Conservation (phyloP, 2,113 vertebrate genomes). For the Notarius quadriscutis region DNA sequence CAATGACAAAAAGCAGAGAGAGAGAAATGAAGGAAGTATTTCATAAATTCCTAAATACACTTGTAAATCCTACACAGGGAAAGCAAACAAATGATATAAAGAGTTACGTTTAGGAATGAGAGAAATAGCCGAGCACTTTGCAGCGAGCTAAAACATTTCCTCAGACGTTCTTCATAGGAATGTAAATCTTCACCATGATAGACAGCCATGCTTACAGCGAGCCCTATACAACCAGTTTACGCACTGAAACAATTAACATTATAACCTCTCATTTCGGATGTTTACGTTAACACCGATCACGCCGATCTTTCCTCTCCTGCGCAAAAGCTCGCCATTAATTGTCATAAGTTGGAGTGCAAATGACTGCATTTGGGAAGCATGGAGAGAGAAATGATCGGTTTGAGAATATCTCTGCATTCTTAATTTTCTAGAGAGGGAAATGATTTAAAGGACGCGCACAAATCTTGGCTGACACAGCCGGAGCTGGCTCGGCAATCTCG, state of each 20-base stretch:
- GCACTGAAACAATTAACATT: slow-evolving; percentile 67
- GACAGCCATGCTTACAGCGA: slow-evolving; percentile 35
- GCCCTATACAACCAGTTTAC: slow-evolving; percentile 50
- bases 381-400: slow-evolving; percentile 64
- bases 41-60: neutral
- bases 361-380: slow-evolving; percentile 59
- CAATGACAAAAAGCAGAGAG: neutral
- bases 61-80: slow-evolving; percentile 19
- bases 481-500: slow-evolving; percentile 60
- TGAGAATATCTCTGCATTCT: slow-evolving; percentile 74
- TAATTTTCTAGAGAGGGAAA: slow-evolving; percentile 80
- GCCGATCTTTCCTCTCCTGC: slow-evolving; percentile 62
- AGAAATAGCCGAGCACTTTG: neutral
- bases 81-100: neutral
- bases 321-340: slow-evolving; percentile 62
- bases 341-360: slow-evolving; percentile 67
- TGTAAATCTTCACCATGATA: slow-evolving; percentile 59
- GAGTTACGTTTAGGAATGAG: neutral
- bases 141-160: neutral
- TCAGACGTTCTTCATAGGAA: slow-evolving; percentile 4
- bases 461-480: slow-evolving; percentile 76
- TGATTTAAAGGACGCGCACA: slow-evolving; percentile 75
- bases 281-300: slow-evolving; percentile 63
- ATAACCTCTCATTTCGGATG: slow-evolving; percentile 65
- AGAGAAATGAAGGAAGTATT: neutral